Evolutionary conservation across 2,888 invertebrate genomes (phyloP).

Genomic region (Apotomis turbidana): DNA sequence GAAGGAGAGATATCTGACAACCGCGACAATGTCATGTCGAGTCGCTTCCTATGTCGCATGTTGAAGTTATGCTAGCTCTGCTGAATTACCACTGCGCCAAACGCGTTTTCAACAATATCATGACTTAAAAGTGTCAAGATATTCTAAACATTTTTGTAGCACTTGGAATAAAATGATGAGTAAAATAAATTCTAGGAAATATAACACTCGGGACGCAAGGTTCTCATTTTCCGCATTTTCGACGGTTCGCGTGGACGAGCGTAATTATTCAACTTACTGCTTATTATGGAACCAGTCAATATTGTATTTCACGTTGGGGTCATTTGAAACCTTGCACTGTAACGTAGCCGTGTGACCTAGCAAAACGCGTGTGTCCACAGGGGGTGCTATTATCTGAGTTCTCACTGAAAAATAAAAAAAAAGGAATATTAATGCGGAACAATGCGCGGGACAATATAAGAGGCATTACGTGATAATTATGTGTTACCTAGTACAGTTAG

Average conservation of each 20-base stretch:
- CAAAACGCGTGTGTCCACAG: slow-evolving; percentile 95
- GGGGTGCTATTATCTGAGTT: slow-evolving; percentile 96
- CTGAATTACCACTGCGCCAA: too few species aligned
- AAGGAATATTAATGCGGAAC: slow-evolving; percentile 24
- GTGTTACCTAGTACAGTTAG: slow-evolving; percentile 90
- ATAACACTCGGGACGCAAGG: too few species aligned
- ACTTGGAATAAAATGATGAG: too few species aligned
- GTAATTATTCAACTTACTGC: slow-evolving; percentile 84
- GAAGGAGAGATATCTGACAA: too few species aligned
- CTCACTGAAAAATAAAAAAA: slow-evolving; percentile 85
- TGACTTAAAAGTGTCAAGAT: too few species aligned
- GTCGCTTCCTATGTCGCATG: too few species aligned
- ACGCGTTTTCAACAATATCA: too few species aligned
- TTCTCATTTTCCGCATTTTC: too few species aligned
- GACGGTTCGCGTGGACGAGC: not conserved
- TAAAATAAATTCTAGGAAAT: too few species aligned
- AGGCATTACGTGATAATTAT: slow-evolving; percentile 1
- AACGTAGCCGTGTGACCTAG: slow-evolving; percentile 96
- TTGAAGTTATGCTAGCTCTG: too few species aligned
- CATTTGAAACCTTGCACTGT: slow-evolving; percentile 97
- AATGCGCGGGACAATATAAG: not conserved
- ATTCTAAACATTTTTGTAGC: too few species aligned
- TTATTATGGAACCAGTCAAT: slow-evolving; percentile 95
- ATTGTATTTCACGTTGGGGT: slow-evolving; percentile 93
- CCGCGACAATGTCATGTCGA: too few species aligned